phyloP scores from a whole-genome alignment of 2,888 invertebrate species.

The Amblyteles armatorius region DNA sequence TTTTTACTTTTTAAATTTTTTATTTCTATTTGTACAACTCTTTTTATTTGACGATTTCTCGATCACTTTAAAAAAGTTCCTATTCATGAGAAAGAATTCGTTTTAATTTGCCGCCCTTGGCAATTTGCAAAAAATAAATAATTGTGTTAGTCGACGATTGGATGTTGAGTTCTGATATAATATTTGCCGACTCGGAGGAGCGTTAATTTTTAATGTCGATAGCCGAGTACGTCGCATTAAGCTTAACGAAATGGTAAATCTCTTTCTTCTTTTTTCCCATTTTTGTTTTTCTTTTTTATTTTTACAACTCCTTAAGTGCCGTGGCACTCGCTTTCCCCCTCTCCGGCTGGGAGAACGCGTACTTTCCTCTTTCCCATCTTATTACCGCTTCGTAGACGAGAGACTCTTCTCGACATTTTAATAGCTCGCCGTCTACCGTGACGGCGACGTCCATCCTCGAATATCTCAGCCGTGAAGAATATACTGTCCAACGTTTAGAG shows the following conservation, averaged over 20 bases:
- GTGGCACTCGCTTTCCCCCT: neutral
- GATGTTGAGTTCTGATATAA: neutral
- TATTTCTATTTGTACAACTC: neutral
- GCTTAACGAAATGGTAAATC: conserved; percentile 9
- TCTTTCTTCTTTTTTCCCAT: neutral
- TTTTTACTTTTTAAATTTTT: neutral
- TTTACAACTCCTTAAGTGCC: conserved; percentile 23
- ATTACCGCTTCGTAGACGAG: conserved; percentile 47
- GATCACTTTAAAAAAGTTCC: neutral
- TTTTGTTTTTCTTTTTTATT: conserved; percentile 4
- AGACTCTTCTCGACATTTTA: conserved; percentile 59
- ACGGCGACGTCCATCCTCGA: conserved; percentile 45
- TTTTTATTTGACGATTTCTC: neutral
- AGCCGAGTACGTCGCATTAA: neutral
- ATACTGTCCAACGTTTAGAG: neutral
- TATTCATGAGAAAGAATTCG: neutral
- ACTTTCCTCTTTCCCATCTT: conserved; percentile 47
- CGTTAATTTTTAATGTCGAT: neutral
- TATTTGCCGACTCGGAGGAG: neutral
- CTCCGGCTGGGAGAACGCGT: neutral
- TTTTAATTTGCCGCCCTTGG: neutral
- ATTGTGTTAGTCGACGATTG: neutral
- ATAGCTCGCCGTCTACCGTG: conserved; percentile 57
- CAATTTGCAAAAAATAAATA: neutral
- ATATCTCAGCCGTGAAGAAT: conserved; percentile 7